Conservation (phyloP, 2,797 vertebrate genomes). For the Avahi laniger region DNA sequence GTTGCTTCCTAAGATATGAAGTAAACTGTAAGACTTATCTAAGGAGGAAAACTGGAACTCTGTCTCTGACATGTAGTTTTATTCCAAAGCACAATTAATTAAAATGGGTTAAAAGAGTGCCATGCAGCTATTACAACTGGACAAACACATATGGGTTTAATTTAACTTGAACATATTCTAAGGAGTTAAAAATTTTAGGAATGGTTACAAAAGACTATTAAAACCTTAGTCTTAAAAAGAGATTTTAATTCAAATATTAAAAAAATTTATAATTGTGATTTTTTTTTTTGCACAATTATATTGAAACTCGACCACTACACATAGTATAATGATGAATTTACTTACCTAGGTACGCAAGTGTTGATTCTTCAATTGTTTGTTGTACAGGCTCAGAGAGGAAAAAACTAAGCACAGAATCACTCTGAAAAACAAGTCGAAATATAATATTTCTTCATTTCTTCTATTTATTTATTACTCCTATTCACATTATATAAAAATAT, state of each 20-base stretch:
- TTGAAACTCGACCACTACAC: neutral
- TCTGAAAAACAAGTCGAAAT: constrained; percentile 81
- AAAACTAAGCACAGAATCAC: constrained; percentile 89
- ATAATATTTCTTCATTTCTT: neutral
- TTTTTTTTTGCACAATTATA: neutral
- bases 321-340: constrained; percentile 39
- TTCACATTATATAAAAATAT: neutral
- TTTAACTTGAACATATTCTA: neutral
- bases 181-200: neutral
- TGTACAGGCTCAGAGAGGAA: constrained; percentile 88
- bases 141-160: neutral
- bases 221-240: neutral
- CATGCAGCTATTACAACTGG: neutral
- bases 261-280: neutral
- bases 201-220: neutral
- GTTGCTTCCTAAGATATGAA: neutral
- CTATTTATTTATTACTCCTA: neutral
- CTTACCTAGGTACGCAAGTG: constrained; percentile 68
- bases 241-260: constrained; percentile 30
- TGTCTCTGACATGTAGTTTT: neutral
- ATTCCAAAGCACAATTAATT: neutral
- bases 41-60: neutral
- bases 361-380: constrained; percentile 52
- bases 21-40: neutral
- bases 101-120: neutral